Evolutionary conservation across 92 coral and sea anemone genomes (phyloP), one percentile per base, ranked within the genome.

Genomic region (Phenganax stokvisi): DNA sequence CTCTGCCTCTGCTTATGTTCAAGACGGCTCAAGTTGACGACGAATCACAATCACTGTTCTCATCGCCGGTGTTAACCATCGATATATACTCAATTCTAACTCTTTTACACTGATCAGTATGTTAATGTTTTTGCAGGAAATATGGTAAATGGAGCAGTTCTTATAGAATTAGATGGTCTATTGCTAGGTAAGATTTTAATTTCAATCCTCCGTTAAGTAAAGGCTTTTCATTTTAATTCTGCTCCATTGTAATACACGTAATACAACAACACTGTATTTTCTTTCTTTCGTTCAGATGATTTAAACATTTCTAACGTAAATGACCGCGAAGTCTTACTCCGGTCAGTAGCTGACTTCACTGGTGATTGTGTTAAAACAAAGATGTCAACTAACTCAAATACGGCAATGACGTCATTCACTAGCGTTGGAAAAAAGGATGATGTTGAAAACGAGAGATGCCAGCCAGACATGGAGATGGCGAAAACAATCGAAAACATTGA

Each of bases 61-160:
- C 47, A 37, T 37, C 47, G 47, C 5, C 47, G 47, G 47, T 37
- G 47, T 37, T 5, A 37, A 5, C 5, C 47, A 37, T 37, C 47
- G 47, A 37, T 37, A 37, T 37, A 2, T 37, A 37, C 47, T 37
- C 47, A 37, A 37, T 37, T 37, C 47, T 37, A 37, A 37, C 47
- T 37, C 47, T 37, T 37, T 37, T 37, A 37, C 47, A 37, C 47
- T 37, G 65, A 59, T 59, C 65, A 59, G 2, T 59, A 59, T 37
- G 47, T 37, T 37, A 37, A 37, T 37, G 60, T 9, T 20, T 54
- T 12, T 75, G 58, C 81, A 87, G 90, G 90, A 16, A 56, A 84
- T 78, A 67, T 75, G 58, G 76, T 87, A 6, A 87, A 67, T 47
- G 90, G 90, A 67, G 85, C 88, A 51, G 84, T 87, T 55, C 78